These are phyloP conservation scores for Lordiphosa andalusiaca DNA, from an alignment of 2,888 invertebrate genomes.

Conservation along the genomic window DNA sequence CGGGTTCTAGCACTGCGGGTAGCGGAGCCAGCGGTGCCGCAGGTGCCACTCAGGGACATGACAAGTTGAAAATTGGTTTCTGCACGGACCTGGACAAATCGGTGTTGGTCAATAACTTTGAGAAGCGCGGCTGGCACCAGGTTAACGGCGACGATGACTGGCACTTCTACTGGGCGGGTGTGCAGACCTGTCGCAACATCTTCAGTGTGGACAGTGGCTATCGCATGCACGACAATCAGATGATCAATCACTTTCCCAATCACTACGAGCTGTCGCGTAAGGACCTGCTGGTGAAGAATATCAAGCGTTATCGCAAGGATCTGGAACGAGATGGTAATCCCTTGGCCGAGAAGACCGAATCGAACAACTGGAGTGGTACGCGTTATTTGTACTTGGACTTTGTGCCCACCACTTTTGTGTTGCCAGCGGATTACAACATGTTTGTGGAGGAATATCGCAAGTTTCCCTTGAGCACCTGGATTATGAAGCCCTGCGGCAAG, in stretches of 20 bases:
- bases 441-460: slow-evolving; percentile 98
- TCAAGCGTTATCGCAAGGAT: slow-evolving; percentile 94
- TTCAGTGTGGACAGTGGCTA: slow-evolving; percentile 96
- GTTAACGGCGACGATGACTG: slow-evolving; percentile 95
- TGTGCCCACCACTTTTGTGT: slow-evolving; percentile 94
- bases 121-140: slow-evolving; percentile 91
- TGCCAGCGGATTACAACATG: slow-evolving; percentile 97
- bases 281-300: slow-evolving; percentile 96
- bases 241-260: slow-evolving; percentile 97
- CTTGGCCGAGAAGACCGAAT: slow-evolving; percentile 88
- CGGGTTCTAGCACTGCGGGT: slow-evolving; percentile 22
- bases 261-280: slow-evolving; percentile 97
- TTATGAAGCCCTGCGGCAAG: slow-evolving; percentile 97
- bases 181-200: slow-evolving; percentile 92
- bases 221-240: slow-evolving; percentile 94
- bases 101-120: slow-evolving; percentile 94
- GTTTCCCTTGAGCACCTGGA: slow-evolving; percentile 96
- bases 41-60: slow-evolving; percentile 54
- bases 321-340: slow-evolving; percentile 93
- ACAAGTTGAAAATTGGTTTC: slow-evolving; percentile 75
- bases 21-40: slow-evolving; percentile 13
- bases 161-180: slow-evolving; percentile 97
- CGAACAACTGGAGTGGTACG: slow-evolving; percentile 83
- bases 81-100: slow-evolving; percentile 90
- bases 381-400: slow-evolving; percentile 92